A percentile compares a stretch with the other conserved stretches of the same genome.
Conservation (phyloP, 1,140 invertebrate genomes). For the Drosophila trapezifrons region DNA sequence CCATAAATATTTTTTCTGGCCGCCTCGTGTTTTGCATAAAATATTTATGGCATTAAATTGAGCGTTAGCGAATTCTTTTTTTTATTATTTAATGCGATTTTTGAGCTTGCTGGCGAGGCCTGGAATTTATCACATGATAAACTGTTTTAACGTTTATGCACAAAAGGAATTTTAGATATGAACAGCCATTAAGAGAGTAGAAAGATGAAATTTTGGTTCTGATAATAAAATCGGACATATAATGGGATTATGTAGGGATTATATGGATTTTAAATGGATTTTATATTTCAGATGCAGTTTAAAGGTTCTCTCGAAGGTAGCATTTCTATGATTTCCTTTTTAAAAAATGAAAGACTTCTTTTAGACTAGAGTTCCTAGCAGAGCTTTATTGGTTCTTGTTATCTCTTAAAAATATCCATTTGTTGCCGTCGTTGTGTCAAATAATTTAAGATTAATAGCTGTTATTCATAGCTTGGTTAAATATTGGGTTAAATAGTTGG, state of each 20-base stretch:
- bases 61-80: conserved; percentile 44
- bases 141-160: conserved; percentile 45
- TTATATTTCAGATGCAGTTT: neutral
- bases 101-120: conserved; percentile 9
- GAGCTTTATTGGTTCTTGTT: conserved; percentile 58
- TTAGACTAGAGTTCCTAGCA: conserved; percentile 57
- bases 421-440: conserved; percentile 67
- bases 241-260: neutral
- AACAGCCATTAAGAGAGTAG: neutral
- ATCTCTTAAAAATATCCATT: conserved; percentile 50
- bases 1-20: conserved; percentile 37
- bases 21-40: conserved; percentile 57
- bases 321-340: neutral
- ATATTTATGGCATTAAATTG: conserved; percentile 74
- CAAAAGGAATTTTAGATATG: conserved; percentile 42
- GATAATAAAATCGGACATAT: neutral
- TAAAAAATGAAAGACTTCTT: neutral
- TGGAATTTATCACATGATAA: conserved; percentile 55
- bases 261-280: neutral
- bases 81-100: conserved; percentile 10
- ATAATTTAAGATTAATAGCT: conserved; percentile 38
- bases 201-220: neutral
- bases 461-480: conserved; percentile 30
- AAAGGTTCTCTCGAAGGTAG: neutral
- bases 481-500: conserved; percentile 41